These are phyloP conservation scores for Pemphigus obesinymphae DNA, from an alignment of 1,140 invertebrate species.

Conservation along the genomic window DNA sequence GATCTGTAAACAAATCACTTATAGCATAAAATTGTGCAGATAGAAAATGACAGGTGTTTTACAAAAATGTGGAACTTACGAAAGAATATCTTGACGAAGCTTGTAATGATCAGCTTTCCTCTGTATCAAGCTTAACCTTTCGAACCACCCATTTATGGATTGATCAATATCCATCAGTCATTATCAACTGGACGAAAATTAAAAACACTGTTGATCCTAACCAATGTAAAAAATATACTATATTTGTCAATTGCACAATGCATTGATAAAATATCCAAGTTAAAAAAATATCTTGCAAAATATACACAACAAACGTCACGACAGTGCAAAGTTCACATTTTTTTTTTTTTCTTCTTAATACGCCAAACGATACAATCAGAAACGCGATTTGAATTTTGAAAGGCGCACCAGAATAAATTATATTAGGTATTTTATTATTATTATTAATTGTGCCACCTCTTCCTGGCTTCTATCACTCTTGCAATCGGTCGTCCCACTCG, in stretches of 20 bases:
- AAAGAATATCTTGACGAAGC: slow-evolving; percentile 30
- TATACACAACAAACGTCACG: background rate
- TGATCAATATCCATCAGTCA: slow-evolving; percentile 38
- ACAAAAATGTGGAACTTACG: background rate
- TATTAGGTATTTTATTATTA: slow-evolving; percentile 6
- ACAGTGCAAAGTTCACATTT: background rate
- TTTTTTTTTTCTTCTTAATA: background rate
- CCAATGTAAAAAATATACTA: background rate
- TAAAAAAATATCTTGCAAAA: background rate
- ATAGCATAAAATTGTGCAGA: too few species aligned
- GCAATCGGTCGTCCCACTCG: background rate
- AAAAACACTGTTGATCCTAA: background rate
- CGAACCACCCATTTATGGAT: slow-evolving; percentile 13
- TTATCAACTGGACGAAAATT: background rate
- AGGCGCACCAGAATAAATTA: slow-evolving; percentile 5
- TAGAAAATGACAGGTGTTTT: background rate
- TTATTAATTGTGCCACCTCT: background rate
- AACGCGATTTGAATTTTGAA: slow-evolving; percentile 38
- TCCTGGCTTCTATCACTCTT: background rate
- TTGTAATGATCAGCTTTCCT: slow-evolving; percentile 24
- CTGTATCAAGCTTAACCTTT: slow-evolving; percentile 37
- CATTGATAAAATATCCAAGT: background rate
- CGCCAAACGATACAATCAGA: background rate
- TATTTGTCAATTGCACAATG: background rate
- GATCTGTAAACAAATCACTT: background rate